phyloP scores from a whole-genome alignment of 2,797 vertebrate genomes.

The Sebastes hubbsi region DNA sequence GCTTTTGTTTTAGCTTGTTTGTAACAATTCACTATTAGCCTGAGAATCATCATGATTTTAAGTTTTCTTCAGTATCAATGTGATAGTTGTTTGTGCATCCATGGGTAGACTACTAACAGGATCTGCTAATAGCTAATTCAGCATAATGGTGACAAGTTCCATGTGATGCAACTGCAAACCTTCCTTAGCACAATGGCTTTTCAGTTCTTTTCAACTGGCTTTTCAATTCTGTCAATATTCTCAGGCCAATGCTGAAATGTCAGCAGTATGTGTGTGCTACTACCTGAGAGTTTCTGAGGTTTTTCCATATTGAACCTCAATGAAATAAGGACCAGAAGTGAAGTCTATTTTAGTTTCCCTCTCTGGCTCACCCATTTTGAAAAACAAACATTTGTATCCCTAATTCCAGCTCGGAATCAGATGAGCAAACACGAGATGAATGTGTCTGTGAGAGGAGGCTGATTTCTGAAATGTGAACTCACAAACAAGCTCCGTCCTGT shows the following conservation, averaged over 20 bases:
- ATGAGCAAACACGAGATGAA: background rate
- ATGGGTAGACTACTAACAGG: background rate
- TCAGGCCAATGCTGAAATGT: no score
- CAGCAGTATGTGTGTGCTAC: no score
- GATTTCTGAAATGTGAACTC: background rate
- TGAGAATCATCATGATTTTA: no score
- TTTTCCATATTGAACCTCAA: background rate
- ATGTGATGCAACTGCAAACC: background rate
- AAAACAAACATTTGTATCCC: background rate
- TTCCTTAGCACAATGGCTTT: rapidly evolving
- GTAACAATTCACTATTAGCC: background rate
- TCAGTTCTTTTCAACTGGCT: background rate
- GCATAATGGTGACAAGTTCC: no score
- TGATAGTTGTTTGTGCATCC: background rate
- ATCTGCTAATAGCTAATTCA: background rate
- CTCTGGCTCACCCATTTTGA: background rate
- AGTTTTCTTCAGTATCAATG: background rate
- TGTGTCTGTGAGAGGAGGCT: background rate
- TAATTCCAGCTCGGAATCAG: background rate
- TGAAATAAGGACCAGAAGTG: background rate
- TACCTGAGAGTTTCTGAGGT: background rate
- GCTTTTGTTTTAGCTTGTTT: no score
- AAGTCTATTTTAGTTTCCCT: background rate
- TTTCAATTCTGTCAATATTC: background rate
- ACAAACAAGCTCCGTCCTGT: background rate